phyloP scores from a whole-genome alignment of 2,888 invertebrate genomes.

The Stegophylla sp. region DNA sequence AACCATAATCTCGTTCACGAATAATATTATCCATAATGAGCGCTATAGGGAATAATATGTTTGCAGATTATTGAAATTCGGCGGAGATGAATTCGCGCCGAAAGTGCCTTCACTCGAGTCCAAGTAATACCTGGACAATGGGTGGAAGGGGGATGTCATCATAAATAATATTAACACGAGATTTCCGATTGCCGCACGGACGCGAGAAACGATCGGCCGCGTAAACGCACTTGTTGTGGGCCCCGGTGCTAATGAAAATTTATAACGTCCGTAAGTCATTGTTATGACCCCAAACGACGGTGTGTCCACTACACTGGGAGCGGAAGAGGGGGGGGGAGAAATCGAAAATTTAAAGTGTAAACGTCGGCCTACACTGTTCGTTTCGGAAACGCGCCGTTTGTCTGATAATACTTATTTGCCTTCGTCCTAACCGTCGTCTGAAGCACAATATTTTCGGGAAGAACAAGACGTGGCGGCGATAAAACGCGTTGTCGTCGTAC shows the following conservation, averaged over 20 bases:
- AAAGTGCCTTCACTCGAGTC: background rate
- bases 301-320: background rate
- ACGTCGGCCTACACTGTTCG: constrained; percentile 6
- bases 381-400: constrained; percentile 29
- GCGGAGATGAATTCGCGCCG: too few relatives aligned
- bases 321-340: background rate
- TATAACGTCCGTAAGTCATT: constrained; percentile 57
- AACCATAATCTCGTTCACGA: too few relatives aligned
- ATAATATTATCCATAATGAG: too few relatives aligned
- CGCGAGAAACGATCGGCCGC: background rate
- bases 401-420: background rate
- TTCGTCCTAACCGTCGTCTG: background rate
- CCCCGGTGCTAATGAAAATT: constrained; percentile 57
- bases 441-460: background rate
- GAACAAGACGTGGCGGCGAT: background rate
- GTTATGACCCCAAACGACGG: constrained; percentile 45
- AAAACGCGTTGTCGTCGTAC: background rate
- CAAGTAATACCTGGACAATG: too few relatives aligned
- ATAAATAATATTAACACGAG: constrained; percentile 30
- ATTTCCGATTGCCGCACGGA: constrained; percentile 34
- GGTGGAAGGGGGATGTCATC: background rate
- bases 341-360: background rate
- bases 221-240: constrained; percentile 29
- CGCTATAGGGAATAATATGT: too few relatives aligned
- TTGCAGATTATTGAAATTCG: too few relatives aligned